A percentile compares a stretch with the other conserved stretches of the same genome.
Evolutionary conservation across 2,888 invertebrate genomes (phyloP).

Genomic region (Monoplex corrugatus): DNA sequence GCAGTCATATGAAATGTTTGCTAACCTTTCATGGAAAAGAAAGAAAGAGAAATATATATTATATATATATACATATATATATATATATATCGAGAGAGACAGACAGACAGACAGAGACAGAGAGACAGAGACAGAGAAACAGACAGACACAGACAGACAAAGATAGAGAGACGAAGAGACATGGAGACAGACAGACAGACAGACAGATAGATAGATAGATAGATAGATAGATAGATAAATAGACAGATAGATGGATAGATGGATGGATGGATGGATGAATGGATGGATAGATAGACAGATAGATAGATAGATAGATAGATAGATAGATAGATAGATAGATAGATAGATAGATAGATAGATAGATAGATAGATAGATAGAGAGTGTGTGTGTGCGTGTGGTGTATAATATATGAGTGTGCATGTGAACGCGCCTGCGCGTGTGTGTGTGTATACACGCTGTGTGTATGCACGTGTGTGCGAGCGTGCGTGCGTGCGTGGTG

Average conservation of each 20-base stretch:
- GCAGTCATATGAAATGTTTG: too few relatives aligned
- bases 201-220: not conserved
- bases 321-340: not conserved
- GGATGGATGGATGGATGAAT: not conserved
- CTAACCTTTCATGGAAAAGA: too few relatives aligned
- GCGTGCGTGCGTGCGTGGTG: too few relatives aligned
- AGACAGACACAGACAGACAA: not conserved
- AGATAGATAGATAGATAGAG: not conserved
- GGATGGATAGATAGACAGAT: not conserved
- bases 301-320: not conserved
- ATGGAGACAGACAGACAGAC: not conserved
- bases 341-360: not conserved
- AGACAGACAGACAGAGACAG: too few relatives aligned
- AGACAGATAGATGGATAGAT: not conserved
- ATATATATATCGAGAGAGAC: too few relatives aligned
- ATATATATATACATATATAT: not conserved
- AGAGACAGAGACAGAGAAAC: not conserved
- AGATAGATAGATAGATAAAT: not conserved
- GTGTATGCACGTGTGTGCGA: too few relatives aligned
- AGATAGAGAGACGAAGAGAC: too few relatives aligned
- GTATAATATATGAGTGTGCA: too few relatives aligned
- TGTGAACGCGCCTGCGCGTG: too few relatives aligned
- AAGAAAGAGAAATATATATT: not conserved
- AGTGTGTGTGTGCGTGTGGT: not conserved
- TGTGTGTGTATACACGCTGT: too few relatives aligned